Base-by-base conservation (phyloP, 2,113 vertebrate genomes). In the Takifugu bimaculatus region DNA sequence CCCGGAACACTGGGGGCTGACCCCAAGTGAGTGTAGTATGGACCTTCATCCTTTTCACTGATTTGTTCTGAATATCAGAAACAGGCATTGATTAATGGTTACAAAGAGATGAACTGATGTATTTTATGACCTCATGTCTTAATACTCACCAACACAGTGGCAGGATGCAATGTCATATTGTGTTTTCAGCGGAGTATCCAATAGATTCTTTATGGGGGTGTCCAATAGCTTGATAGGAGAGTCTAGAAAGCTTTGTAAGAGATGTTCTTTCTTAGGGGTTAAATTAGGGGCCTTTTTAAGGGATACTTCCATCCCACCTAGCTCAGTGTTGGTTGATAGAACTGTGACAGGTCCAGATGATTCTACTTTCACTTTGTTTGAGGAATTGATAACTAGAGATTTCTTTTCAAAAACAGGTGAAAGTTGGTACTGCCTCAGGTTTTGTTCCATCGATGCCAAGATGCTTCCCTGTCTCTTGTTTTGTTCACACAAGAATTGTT, bases 1-100 rank as follows among this genome's bases (percentile, higher is more conserved):
- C 90, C 91, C 86, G 94, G 87, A 82, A 98, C 91, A 87, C 89
- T 96, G 68, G 94, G 93, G 83, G 95, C 94, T 88, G 97, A 92
- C 84, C 96, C 97, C 86, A 99, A 91, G 82, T 99, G 97, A 76
- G 95, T 98, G 90, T 99, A 99, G 90, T 96, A 99, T 75, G 97
- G 97, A 67, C 95, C 97, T 92, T 98, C 97, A 84, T 99, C 97
- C 91, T 96, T 99, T 87, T 97, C 96, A 90, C 93, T 94, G 83
- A 99, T 94, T 94, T 98, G 95, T 79, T 99, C 97, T 99, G 88
- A 61, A 63, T 50, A 55, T 20, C 57, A 77, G 28, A 65, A 60
- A 68, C 25, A 11, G 63, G 43, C 51, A 35, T 2, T 27, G 13
- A 57, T 77, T 60, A 76, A 44, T 55, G 72, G 57, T 48, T 39